These are phyloP conservation scores for Galeruca laticollis DNA, from an alignment of 2,888 invertebrate species.

Conservation along the genomic window DNA sequence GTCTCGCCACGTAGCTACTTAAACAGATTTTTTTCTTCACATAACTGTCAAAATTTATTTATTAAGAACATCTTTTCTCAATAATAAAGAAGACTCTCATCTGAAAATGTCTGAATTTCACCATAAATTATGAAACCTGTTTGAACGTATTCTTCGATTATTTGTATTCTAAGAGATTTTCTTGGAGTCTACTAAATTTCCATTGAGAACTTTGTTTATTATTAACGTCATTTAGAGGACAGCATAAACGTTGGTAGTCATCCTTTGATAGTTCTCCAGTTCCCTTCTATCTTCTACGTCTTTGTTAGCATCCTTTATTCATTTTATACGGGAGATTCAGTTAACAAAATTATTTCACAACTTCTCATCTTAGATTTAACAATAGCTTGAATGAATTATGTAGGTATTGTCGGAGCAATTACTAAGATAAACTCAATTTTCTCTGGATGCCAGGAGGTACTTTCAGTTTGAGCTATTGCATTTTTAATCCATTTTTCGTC, in stretches of 20 bases:
- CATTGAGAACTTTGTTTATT: not conserved
- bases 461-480: slow-evolving; percentile 30
- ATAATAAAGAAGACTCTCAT: no score
- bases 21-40: no score
- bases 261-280: slow-evolving; percentile 13
- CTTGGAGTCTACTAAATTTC: not conserved
- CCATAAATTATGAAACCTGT: no score
- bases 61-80: no score
- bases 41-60: no score
- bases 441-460: slow-evolving; percentile 26
- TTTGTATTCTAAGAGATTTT: not conserved
- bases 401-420: slow-evolving; percentile 47
- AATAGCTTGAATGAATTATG: slow-evolving; percentile 49
- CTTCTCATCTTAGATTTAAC: slow-evolving; percentile 47
- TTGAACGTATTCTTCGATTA: not conserved
- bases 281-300: not conserved
- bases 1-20: no score
- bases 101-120: no score
- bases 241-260: not conserved
- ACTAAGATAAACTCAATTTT: slow-evolving; percentile 40
- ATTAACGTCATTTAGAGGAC: not conserved
- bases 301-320: slow-evolving; percentile 21
- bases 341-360: slow-evolving; percentile 49
- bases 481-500: slow-evolving; percentile 30
- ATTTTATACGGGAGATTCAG: slow-evolving; percentile 25